These are phyloP conservation scores for Thripadectes ignobilis DNA, from an alignment of 2,797 vertebrate genomes.

Conservation along the genomic window DNA sequence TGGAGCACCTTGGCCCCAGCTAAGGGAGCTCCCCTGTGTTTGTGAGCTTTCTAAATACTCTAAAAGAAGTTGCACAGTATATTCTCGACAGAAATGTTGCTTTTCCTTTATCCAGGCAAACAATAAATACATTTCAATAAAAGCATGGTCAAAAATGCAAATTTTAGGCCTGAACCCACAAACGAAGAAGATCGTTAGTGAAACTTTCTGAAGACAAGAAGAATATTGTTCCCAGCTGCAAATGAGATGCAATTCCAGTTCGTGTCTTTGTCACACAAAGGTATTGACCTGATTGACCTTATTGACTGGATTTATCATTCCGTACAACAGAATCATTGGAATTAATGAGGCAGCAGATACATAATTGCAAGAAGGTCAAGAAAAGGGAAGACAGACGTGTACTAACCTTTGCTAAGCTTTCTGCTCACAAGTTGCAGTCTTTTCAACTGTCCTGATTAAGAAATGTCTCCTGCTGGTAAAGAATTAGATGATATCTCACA, in stretches of 20 bases:
- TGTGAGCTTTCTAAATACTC: slow-evolving; percentile 3
- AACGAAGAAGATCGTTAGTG: background rate
- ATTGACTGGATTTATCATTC: background rate
- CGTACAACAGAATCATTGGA: background rate
- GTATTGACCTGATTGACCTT: background rate
- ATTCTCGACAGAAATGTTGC: background rate
- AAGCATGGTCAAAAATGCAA: background rate
- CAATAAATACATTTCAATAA: background rate
- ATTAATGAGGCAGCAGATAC: background rate
- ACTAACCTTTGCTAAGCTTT: background rate
- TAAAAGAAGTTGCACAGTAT: slow-evolving; percentile 43
- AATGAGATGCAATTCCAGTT: background rate
- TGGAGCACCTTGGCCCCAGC: background rate
- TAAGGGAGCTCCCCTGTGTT: background rate
- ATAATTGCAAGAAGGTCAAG: background rate
- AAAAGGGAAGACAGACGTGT: background rate
- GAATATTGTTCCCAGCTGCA: background rate
- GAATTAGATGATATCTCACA: background rate
- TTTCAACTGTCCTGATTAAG: background rate
- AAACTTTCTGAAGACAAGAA: background rate
- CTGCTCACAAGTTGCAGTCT: background rate
- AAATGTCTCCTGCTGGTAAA: background rate
- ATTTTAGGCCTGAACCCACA: background rate
- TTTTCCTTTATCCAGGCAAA: background rate
- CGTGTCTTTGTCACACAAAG: background rate